Percentiles rank a stretch among this genome's conserved stretches.
These are phyloP conservation scores for Troilus luridus DNA, from an alignment of 2,888 invertebrate species.

Conservation along the genomic window DNA sequence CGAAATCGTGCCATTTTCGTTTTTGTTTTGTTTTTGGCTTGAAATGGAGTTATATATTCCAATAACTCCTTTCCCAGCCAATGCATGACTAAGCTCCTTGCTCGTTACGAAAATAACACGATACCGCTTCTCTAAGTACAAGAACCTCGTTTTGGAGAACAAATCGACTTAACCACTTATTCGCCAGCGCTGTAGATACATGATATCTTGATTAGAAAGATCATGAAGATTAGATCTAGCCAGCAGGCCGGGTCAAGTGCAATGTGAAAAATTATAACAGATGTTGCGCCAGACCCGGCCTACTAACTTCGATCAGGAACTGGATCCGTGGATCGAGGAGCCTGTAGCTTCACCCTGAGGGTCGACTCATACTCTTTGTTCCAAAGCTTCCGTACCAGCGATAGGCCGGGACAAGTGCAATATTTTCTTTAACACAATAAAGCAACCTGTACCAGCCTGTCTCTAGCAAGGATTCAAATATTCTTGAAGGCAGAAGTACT, in stretches of 20 bases:
- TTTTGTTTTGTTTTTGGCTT: too few relatives aligned
- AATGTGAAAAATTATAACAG: conserved; percentile 74
- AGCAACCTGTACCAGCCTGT: conserved; percentile 63
- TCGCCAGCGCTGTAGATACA: neutral
- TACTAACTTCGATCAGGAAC: conserved; percentile 66
- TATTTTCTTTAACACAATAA: conserved; percentile 69
- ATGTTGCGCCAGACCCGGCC: conserved; percentile 75
- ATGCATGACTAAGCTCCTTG: too few relatives aligned
- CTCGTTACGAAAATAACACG: too few relatives aligned
- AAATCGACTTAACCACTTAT: too few relatives aligned
- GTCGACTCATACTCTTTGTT: neutral
- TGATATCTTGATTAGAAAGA: neutral
- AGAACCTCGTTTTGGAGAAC: too few relatives aligned
- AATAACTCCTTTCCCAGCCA: too few relatives aligned
- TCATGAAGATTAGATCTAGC: neutral
- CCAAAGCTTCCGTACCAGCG: conserved; percentile 71
- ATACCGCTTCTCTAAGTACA: too few relatives aligned
- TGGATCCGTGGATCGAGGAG: neutral
- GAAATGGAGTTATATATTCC: too few relatives aligned
- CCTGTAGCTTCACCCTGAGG: neutral
- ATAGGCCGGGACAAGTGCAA: conserved; percentile 81
- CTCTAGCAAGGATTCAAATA: conserved; percentile 54
- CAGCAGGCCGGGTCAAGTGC: conserved; percentile 78
- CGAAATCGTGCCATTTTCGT: too few relatives aligned
- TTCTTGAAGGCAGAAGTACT: neutral